phyloP scores from a whole-genome alignment of 1,140 invertebrate species.

The Parapsyche elsis region DNA sequence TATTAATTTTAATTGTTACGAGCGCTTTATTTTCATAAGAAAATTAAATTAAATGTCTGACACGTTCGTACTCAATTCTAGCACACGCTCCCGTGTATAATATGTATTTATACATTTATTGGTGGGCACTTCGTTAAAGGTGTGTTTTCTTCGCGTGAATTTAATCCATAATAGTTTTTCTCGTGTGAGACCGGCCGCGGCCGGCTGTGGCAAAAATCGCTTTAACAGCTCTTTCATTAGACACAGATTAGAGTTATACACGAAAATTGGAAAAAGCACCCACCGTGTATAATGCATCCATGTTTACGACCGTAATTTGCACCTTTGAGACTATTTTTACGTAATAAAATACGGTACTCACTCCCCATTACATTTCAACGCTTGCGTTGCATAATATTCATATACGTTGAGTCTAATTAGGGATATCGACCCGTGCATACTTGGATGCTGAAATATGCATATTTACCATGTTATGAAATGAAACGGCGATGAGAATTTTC shows the following conservation, averaged over 20 bases:
- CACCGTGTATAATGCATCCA: background rate
- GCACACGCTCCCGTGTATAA: background rate
- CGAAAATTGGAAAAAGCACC: background rate
- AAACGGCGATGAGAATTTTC: too few relatives aligned
- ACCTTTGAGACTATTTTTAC: background rate
- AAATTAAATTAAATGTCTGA: slow-evolving; percentile 32
- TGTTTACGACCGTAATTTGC: background rate
- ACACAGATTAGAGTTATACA: background rate
- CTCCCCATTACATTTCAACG: background rate
- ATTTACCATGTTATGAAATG: too few relatives aligned
- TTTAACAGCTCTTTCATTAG: background rate
- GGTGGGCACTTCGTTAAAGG: background rate
- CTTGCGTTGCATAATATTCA: too few relatives aligned
- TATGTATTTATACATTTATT: background rate
- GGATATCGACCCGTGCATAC: too few relatives aligned
- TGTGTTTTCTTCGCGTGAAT: background rate
- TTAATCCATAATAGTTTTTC: background rate
- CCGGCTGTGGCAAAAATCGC: background rate
- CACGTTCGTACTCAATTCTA: slow-evolving; percentile 30
- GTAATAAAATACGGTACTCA: background rate
- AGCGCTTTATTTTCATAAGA: slow-evolving; percentile 21
- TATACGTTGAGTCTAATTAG: too few relatives aligned
- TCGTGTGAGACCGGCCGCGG: background rate
- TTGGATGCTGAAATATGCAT: too few relatives aligned
- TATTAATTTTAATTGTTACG: slow-evolving; percentile 31